phyloP scores from a whole-genome alignment of 30 jellyfish, hydroid and myxozoan genomes.

The Turritopsis rubra region DNA sequence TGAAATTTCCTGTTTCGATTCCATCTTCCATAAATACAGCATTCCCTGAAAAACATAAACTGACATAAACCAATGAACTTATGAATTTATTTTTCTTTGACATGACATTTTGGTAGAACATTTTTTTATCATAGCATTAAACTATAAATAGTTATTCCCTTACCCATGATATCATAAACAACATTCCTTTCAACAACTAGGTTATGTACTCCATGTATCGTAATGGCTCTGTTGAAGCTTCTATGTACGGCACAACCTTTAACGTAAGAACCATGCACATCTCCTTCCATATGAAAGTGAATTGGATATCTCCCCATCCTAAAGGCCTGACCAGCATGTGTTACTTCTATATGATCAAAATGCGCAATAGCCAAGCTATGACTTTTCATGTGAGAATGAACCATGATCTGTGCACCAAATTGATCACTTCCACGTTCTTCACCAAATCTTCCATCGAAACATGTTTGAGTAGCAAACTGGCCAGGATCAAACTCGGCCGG shows the following conservation, averaged over 20 bases:
- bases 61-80: not conserved
- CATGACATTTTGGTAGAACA: no score
- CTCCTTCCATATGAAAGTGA: conserved; percentile 96
- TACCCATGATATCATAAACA: conserved; percentile 84
- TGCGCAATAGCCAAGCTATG: conserved; percentile 61
- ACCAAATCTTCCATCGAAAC: conserved; percentile 80
- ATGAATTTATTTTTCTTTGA: no score
- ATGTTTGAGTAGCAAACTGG: conserved; percentile 81
- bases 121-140: no score
- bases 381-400: conserved; percentile 56
- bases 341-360: conserved; percentile 81
- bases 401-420: conserved; percentile 92
- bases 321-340: conserved; percentile 95
- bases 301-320: conserved; percentile 93
- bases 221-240: conserved; percentile 89
- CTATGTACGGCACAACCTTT: conserved; percentile 85
- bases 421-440: conserved; percentile 91
- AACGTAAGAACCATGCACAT: conserved; percentile 80
- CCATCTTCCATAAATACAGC: conserved; percentile 96
- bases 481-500: conserved; percentile 87
- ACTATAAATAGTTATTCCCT: no score
- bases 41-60: conserved; percentile 48
- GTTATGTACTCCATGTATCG: conserved; percentile 81
- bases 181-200: conserved; percentile 83
- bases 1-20: conserved; percentile 75